These are phyloP conservation scores for Monoplex corrugatus DNA, from an alignment of 2,888 invertebrate species.

Conservation along the genomic window DNA sequence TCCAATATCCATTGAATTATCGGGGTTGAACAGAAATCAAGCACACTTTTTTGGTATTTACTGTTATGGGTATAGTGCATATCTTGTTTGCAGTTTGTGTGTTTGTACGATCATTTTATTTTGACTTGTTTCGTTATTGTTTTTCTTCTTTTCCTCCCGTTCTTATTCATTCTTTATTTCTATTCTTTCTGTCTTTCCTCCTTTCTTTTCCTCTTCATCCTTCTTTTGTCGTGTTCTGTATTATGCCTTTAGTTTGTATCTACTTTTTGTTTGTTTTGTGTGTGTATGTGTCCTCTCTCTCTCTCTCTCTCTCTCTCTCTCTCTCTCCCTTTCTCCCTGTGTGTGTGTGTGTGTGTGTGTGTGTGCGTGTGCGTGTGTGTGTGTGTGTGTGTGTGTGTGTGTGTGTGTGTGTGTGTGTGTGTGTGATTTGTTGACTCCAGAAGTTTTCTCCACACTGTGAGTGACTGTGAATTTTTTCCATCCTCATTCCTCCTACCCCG, in stretches of 20 bases:
- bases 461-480: too few relatives aligned
- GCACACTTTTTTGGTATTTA: too few relatives aligned
- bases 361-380: background rate
- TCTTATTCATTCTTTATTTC: too few relatives aligned
- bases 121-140: too few relatives aligned
- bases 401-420: constrained; percentile 2
- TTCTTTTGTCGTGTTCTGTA: background rate
- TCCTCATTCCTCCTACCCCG: too few relatives aligned
- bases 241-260: background rate
- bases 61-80: too few relatives aligned
- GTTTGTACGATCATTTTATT: too few relatives aligned
- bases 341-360: background rate
- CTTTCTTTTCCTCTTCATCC: background rate
- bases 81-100: too few relatives aligned
- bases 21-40: too few relatives aligned
- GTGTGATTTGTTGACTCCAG: background rate
- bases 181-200: background rate
- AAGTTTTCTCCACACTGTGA: too few relatives aligned
- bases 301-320: background rate
- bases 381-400: background rate
- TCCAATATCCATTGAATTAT: too few relatives aligned
- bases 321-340: background rate
- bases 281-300: background rate
- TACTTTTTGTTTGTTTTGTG: background rate
- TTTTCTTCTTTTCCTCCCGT: too few relatives aligned